phyloP scores from a whole-genome alignment of 2,888 invertebrate genomes.

The Dione juno region DNA sequence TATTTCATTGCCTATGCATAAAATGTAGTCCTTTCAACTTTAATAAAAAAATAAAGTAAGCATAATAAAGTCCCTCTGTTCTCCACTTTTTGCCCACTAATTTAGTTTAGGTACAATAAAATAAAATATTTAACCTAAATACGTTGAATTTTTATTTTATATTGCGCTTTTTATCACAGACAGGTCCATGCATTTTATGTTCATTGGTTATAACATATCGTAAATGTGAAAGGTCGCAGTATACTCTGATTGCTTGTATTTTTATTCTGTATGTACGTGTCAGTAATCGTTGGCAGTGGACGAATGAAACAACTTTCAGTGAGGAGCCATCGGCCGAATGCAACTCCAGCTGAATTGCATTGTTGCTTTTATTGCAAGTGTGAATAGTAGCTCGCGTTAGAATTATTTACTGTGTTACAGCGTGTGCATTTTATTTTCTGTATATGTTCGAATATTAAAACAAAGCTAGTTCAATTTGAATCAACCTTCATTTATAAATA shows the following conservation, averaged over 20 bases:
- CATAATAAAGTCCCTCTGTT: background rate
- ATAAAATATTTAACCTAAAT: background rate
- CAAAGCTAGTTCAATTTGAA: slow-evolving; percentile 12
- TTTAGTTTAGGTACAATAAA: background rate
- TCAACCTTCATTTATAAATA: slow-evolving; percentile 14
- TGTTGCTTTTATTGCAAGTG: slow-evolving; percentile 80
- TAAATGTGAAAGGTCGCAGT: slow-evolving; percentile 32
- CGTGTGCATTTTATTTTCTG: slow-evolving; percentile 75
- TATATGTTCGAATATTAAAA: slow-evolving; percentile 46
- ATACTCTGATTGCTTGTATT: slow-evolving; percentile 32
- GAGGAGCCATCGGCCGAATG: slow-evolving; percentile 70
- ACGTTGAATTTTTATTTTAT: background rate
- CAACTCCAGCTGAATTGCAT: slow-evolving; percentile 79
- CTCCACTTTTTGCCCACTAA: background rate
- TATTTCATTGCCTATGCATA: background rate
- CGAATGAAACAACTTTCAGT: slow-evolving; percentile 62
- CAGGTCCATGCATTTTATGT: slow-evolving; percentile 1
- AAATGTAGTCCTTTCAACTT: background rate
- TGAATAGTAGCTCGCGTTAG: slow-evolving; percentile 73
- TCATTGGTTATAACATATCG: slow-evolving; percentile 24
- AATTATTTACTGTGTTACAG: slow-evolving; percentile 81
- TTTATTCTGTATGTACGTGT: slow-evolving; percentile 36
- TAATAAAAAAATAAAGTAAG: too few relatives aligned
- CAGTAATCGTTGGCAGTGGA: slow-evolving; percentile 57
- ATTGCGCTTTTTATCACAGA: background rate